These are phyloP conservation scores for Sarcophaga rosellei DNA, from an alignment of 2,888 invertebrate species.

Conservation along the genomic window DNA sequence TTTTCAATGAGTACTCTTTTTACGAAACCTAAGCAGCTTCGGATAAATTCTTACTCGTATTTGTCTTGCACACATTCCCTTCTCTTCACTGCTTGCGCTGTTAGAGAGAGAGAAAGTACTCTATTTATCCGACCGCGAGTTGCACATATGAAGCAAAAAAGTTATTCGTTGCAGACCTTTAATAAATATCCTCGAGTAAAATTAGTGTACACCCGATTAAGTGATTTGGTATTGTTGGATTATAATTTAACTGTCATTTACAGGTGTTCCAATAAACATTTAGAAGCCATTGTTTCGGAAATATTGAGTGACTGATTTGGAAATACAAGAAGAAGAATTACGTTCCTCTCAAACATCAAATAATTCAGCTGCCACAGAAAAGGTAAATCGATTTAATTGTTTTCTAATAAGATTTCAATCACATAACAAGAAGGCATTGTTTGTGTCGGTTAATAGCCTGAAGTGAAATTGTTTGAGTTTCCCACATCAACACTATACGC, in stretches of 20 bases:
- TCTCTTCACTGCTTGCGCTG: too few relatives aligned
- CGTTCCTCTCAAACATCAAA: slow-evolving; percentile 80
- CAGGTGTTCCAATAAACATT: slow-evolving; percentile 81
- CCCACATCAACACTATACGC: slow-evolving; percentile 81
- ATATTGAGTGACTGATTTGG: slow-evolving; percentile 82
- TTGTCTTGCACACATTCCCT: too few relatives aligned
- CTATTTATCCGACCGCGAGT: too few relatives aligned
- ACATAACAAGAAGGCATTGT: slow-evolving; percentile 9
- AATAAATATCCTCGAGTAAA: not conserved
- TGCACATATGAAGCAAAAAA: too few relatives aligned
- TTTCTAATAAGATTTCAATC: slow-evolving; percentile 35
- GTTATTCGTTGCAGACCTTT: too few relatives aligned
- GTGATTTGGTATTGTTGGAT: slow-evolving; percentile 31
- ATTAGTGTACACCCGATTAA: too few relatives aligned
- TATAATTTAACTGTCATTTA: slow-evolving; percentile 40
- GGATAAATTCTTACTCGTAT: too few relatives aligned
- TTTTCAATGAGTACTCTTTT: too few relatives aligned
- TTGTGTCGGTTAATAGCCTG: slow-evolving; percentile 53
- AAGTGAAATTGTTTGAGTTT: slow-evolving; percentile 75
- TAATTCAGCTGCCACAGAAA: slow-evolving; percentile 70
- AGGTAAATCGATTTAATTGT: slow-evolving; percentile 72
- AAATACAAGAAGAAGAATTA: slow-evolving; percentile 81
- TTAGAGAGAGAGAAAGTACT: too few relatives aligned
- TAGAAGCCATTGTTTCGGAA: slow-evolving; percentile 81
- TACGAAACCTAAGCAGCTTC: too few relatives aligned